These are phyloP conservation scores for Agrilus planipennis DNA, from an alignment of 1,140 invertebrate species.

Conservation along the genomic window DNA sequence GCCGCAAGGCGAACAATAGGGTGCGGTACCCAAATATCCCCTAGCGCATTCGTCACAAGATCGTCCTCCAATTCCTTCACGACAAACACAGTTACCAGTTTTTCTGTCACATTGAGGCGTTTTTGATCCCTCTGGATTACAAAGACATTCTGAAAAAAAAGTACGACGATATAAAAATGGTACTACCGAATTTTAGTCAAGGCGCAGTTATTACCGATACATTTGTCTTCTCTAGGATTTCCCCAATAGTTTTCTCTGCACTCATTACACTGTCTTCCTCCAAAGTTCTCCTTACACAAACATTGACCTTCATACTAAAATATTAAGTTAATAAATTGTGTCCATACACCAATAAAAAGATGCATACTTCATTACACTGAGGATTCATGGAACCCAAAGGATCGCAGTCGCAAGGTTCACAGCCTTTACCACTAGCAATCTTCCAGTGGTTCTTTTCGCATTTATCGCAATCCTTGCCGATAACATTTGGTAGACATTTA, in stretches of 20 bases:
- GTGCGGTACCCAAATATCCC: conserved; percentile 82
- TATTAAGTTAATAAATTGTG: background rate
- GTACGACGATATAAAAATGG: background rate
- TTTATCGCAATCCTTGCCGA: conserved; percentile 71
- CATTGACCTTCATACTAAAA: conserved; percentile 73
- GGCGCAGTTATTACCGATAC: conserved; percentile 43
- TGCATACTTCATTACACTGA: conserved; percentile 44
- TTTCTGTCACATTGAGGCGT: conserved; percentile 75
- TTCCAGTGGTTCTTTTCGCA: conserved; percentile 87
- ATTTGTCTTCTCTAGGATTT: conserved; percentile 71
- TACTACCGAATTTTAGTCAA: conserved; percentile 4
- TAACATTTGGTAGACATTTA: conserved; percentile 78
- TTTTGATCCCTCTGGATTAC: conserved; percentile 74
- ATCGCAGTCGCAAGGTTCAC: conserved; percentile 87
- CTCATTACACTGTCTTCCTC: conserved; percentile 87
- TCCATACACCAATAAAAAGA: background rate
- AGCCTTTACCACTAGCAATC: conserved; percentile 82
- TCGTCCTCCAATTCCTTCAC: conserved; percentile 83
- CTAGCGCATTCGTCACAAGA: conserved; percentile 93
- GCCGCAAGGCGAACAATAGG: conserved; percentile 86
- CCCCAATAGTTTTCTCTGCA: conserved; percentile 92
- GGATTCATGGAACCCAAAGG: conserved; percentile 55
- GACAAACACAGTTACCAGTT: conserved; percentile 81
- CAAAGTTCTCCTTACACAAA: conserved; percentile 80
- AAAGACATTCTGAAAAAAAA: conserved; percentile 58